Base-by-base conservation (phyloP, 2,888 invertebrate species). In the Melitaea athalia region DNA sequence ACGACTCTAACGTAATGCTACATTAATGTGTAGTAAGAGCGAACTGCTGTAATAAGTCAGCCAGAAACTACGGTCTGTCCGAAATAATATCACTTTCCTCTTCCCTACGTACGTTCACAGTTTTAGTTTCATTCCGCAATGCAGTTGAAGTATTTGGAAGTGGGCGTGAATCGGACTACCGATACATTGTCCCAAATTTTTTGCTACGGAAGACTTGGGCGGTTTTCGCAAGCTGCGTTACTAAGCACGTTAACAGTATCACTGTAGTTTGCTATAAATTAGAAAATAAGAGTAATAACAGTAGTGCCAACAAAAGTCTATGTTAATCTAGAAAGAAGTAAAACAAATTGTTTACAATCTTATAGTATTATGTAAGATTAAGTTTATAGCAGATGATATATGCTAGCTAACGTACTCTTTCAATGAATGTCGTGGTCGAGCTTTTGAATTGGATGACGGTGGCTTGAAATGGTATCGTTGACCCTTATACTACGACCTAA, bases 381-480 rank as follows among this genome's bases (percentile, higher is more conserved):
- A 42, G 6, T 59, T 52, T 31, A 53, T 50, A 15, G 24, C 33
- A 65, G 42, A 7, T 52, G 24, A 67, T 64, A 64, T 61, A 64
- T 64, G 55, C 57, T 47, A 52, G 42, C 61, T 52, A 45, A 55
- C 67, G 49, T 49, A 60, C 45, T 53, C 55, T 53, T 47, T 50
- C 17, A 49, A 50, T 38, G 15, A 52, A 62, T 50, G 52, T 42
- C 57, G 53, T 31, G 43, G 31, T 59, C 65, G 15, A 53, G 52
- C 52, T 42, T 59, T 52, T 43, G 24, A 24, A 65, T 65, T 55
- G 68, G 60, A 63, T 68, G 61, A 68, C 68, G 45, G 53, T 43
- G 17, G 38, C 47, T 67, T 67, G 61, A 63, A 45, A 63, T 47
- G 59, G 68, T 68, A 63, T 64, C 64, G 49, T 68, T 68, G 61